Base-by-base conservation (phyloP, 2,888 invertebrate genomes). In the Caenorhabditis auriculariae region DNA sequence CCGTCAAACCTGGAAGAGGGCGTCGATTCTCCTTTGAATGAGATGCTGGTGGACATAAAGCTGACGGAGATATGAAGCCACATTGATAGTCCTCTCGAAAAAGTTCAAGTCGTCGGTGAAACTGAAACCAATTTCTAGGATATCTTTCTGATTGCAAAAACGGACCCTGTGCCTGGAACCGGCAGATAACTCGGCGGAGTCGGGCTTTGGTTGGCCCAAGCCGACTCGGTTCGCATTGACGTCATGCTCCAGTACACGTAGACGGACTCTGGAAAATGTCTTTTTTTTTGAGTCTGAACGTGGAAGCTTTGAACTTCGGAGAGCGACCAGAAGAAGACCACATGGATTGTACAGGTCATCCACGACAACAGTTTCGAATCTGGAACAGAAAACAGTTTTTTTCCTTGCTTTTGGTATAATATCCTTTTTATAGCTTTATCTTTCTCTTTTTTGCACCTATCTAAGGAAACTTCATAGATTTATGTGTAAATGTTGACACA, bases 261-360 rank as follows among this genome's bases (percentile, higher is more conserved):
- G 17, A 78, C 69, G 12, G 73, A 65, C 59, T 63, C 59, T 76
- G 62, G 37, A 74, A 51, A 19, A 19, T 19, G 24, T 23, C 7
- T 12, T 23, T 23, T 15, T 6, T 21, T 44, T 9, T 17, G 12
- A 15, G 12, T 27, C 24, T 15, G 19, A 15, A 9, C 45, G 23
- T 21, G 12, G 35, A 35, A 47, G 19, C 7, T 32, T 7, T 7
- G 1, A 28, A 46, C 67, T 65, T 44, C 54, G 66, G 28, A 70
- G 29, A n/a, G 71, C 78, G 12, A 74, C 73, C 37, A 73, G 64
- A 26, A 81, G 57, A 9, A 82, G 60, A 19, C 80, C 81, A 61
- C 81, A 82, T 4, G 81, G 78, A 49, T 82, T 82, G 75, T 73
- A 82, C 38, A 78, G 63, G 56, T 81, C 81, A 56, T 81, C 81